Base-by-base conservation (phyloP, 35 echinoderm and acorn worm species). In the Apostichopus parvimensis region DNA sequence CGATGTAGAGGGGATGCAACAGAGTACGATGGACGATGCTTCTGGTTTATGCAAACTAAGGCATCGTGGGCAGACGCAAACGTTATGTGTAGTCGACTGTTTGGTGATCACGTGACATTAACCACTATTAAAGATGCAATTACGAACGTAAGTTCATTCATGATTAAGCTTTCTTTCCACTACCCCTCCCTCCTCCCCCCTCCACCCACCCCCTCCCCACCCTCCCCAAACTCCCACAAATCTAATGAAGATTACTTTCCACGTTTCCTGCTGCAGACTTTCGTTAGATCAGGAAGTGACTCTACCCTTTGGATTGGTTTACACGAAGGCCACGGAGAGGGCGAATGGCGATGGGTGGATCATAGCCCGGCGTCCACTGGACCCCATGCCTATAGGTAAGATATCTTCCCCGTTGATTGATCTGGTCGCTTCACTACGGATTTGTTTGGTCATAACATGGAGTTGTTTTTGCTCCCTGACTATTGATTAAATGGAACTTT, bases 221-320 rank as follows among this genome's bases (percentile, higher is more conserved):
- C 34, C 34, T 34, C 1, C 28, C 28, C 0, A 34, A 34, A 34
- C 28, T 34, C 28, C 28, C 28, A 34, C 28, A 34, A 34, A 34
- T 34, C 28, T 34, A 34, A 34, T 34, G 28, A 34, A 34, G 28
- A 34, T 34, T 34, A 34, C 28, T 34, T 60, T 11, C 2, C 54
- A 80, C 34, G 4, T 80, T 86, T 86, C 9, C 56, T 17, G 28
- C 21, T 26, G 15, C 86, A 88, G 86, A 62, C 9, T 26, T 88
- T 88, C 26, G 72, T 88, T 88, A 57, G 86, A 71, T 6, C 3
- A 20, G 61, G 72, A 34, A 28, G 61, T 12, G 62, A 52, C 8
- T 21, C 86, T 65, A 88, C 86, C 8, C 28, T 88, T 28, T 88
- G 86, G 86, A 68, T 88, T 52, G 86, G 86, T 52, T n/a, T 88